Conservation (phyloP, 2,888 invertebrate species). For the Cephus nigrinus region DNA sequence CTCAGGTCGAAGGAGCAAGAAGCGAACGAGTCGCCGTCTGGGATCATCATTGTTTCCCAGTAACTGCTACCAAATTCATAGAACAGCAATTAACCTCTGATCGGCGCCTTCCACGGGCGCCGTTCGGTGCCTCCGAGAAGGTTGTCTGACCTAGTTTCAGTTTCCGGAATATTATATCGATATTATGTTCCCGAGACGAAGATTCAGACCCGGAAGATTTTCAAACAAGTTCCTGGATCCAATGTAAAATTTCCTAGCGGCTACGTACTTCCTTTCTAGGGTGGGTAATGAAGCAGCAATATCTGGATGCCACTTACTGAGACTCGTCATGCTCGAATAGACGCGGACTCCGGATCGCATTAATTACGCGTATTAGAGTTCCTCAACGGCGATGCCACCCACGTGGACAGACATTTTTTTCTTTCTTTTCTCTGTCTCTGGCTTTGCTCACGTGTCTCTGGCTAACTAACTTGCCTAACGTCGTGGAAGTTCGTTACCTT, state of each 20-base stretch:
- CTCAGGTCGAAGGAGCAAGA: conserved; percentile 36
- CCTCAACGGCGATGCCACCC: conserved; percentile 30
- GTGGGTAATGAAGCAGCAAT: conserved; percentile 47
- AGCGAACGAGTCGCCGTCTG: conserved; percentile 47
- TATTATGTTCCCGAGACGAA: not conserved
- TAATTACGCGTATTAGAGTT: conserved; percentile 54
- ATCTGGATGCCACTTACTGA: conserved; percentile 41
- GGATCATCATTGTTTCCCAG: conserved; percentile 55
- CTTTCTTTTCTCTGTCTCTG: not conserved
- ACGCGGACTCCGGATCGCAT: conserved; percentile 46
- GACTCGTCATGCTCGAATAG: conserved; percentile 35
- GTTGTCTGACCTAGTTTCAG: not conserved
- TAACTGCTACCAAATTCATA: conserved; percentile 63
- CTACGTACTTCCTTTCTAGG: conserved; percentile 16
- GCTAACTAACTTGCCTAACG: not conserved
- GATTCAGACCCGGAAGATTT: not conserved
- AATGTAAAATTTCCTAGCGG: not conserved
- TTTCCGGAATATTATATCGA: not conserved
- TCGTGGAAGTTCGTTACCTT: not conserved
- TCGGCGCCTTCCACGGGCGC: conserved; percentile 36
- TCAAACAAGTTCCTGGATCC: not conserved
- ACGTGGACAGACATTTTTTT: conserved; percentile 17
- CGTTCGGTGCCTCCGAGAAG: not conserved
- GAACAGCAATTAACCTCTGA: conserved; percentile 63
- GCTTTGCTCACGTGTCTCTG: not conserved